These are phyloP conservation scores for Lepidochitona cinerea DNA, from an alignment of 2,888 invertebrate genomes.

Conservation along the genomic window DNA sequence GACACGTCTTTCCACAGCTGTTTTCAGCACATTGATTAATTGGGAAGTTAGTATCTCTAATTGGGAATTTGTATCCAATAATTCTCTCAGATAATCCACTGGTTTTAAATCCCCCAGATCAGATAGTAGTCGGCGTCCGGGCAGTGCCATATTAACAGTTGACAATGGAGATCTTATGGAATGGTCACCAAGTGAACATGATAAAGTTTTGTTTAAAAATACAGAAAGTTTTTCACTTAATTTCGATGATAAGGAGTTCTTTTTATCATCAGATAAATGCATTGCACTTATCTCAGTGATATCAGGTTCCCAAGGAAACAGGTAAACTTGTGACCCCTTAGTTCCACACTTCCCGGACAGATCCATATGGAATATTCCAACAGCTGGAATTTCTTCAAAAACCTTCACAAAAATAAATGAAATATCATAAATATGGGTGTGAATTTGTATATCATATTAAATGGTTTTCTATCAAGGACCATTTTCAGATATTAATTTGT, in stretches of 20 bases:
- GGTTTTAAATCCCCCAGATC: neutral
- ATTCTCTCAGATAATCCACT: constrained; percentile 4
- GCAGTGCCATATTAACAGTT: neutral
- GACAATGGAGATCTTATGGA: neutral
- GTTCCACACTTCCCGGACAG: neutral
- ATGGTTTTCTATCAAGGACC: too few relatives aligned
- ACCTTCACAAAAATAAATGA: too few relatives aligned
- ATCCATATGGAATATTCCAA: constrained; percentile 65
- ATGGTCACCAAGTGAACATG: neutral
- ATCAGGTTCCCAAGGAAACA: constrained; percentile 62
- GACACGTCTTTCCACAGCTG: constrained; percentile 29
- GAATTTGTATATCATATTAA: too few relatives aligned
- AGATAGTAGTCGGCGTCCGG: neutral
- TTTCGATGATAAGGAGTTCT: neutral
- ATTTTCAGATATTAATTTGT: too few relatives aligned
- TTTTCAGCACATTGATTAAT: constrained; percentile 62
- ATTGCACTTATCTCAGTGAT: too few relatives aligned
- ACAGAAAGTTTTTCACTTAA: neutral
- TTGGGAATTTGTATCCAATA: constrained; percentile 20
- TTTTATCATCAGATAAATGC: neutral
- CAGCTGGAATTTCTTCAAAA: constrained; percentile 62
- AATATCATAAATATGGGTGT: too few relatives aligned
- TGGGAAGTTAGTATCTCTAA: constrained; percentile 40
- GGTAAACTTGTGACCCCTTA: constrained; percentile 32
- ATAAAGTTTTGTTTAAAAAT: neutral